These are phyloP conservation scores for Charadrius vociferus DNA, from an alignment of 2,113 vertebrate genomes.

Conservation along the genomic window DNA sequence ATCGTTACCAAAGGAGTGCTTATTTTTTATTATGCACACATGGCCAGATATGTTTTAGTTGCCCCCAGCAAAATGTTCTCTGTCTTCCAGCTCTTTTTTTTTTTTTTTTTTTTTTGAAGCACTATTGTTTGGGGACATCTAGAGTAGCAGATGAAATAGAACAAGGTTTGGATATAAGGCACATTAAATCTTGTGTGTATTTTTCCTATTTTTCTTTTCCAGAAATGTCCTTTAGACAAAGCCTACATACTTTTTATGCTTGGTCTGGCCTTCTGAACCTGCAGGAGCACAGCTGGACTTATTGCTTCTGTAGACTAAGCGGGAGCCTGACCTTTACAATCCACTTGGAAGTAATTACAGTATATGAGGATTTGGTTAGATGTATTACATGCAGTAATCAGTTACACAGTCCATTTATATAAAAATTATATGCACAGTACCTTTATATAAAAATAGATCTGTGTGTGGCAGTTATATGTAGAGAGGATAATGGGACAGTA, in stretches of 20 bases:
- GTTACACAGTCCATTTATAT: neutral
- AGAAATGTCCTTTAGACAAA: neutral
- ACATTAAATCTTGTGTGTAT: neutral
- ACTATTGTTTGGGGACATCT: neutral
- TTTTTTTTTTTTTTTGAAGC: neutral
- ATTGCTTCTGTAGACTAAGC: neutral
- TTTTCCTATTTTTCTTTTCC: neutral
- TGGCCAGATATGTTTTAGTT: neutral
- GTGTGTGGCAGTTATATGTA: neutral
- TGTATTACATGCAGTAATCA: neutral
- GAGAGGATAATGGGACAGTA: neutral
- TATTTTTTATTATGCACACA: neutral
- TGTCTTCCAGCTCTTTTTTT: accelerated
- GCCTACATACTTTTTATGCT: neutral
- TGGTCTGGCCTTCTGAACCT: neutral
- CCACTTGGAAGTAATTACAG: neutral
- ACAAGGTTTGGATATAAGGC: neutral
- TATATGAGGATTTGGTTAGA: neutral
- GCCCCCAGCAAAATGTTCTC: neutral
- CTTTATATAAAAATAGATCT: neutral
- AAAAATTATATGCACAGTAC: neutral
- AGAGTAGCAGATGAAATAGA: neutral
- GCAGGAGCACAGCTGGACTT: neutral
- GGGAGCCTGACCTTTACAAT: neutral
- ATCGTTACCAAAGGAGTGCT: neutral